Evolutionary conservation across 1,140 invertebrate species (phyloP).

Genomic region (Aphidius gifuensis): DNA sequence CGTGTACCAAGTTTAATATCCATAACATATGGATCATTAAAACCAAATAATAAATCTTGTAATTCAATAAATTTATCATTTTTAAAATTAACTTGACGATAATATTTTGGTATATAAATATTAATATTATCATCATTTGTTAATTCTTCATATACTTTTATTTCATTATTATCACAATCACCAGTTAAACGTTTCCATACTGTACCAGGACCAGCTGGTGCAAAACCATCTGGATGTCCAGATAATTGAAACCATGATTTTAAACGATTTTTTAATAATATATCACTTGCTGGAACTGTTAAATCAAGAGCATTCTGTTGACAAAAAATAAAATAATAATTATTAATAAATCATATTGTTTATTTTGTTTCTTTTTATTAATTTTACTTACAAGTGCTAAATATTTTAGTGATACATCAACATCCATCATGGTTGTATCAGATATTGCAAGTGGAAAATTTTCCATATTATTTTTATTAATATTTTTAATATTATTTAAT

Average conservation of each 20-base stretch:
- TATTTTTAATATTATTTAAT: conserved; percentile 7
- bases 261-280: conserved; percentile 73
- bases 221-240: conserved; percentile 89
- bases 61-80: conserved; percentile 88
- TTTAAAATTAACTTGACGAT: conserved; percentile 80
- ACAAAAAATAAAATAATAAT: conserved; percentile 45
- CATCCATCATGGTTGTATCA: conserved; percentile 42
- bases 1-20: conserved; percentile 91
- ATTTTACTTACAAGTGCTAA: conserved; percentile 41
- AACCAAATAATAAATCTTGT: conserved; percentile 82
- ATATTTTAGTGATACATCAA: conserved; percentile 46
- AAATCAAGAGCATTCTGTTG: conserved; percentile 86
- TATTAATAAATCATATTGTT: too few relatives aligned
- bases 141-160: conserved; percentile 77
- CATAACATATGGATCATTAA: conserved; percentile 84
- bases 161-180: conserved; percentile 71
- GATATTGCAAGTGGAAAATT: conserved; percentile 44
- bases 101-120: conserved; percentile 82
- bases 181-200: conserved; percentile 85
- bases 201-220: conserved; percentile 88
- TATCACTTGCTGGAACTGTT: conserved; percentile 85
- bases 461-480: conserved; percentile 35
- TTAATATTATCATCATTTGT: conserved; percentile 71
- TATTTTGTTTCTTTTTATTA: background rate
- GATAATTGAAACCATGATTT: conserved; percentile 90